A percentile compares a stretch with the other conserved stretches of the same genome.
phyloP scores from a whole-genome alignment of 2,888 invertebrate genomes.

The Pyralis farinalis region DNA sequence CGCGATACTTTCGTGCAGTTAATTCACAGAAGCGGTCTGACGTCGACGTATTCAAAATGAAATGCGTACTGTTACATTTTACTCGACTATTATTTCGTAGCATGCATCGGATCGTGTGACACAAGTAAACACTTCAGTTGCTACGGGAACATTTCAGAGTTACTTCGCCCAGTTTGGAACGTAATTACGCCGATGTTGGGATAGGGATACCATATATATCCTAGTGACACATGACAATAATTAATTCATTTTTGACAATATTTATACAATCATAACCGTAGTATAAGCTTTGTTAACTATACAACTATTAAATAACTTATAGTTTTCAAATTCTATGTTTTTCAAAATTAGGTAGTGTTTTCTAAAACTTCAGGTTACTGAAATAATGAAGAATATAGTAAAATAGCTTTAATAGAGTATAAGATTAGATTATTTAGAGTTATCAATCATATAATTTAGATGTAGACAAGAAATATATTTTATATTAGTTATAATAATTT shows the following conservation, averaged over 20 bases:
- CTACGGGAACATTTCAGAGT: no score
- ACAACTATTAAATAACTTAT: constrained; percentile 15
- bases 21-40: no score
- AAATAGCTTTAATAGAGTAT: constrained; percentile 73
- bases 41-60: no score
- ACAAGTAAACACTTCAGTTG: no score
- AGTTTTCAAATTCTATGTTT: constrained; percentile 12
- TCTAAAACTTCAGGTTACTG: constrained; percentile 17
- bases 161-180: background rate
- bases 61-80: no score
- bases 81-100: no score
- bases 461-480: constrained; percentile 7
- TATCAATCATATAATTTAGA: constrained; percentile 21
- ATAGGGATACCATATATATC: background rate
- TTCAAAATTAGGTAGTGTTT: constrained; percentile 16
- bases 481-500: background rate
- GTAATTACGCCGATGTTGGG: background rate
- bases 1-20: no score
- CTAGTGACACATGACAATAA: constrained; percentile 27
- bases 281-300: constrained; percentile 26
- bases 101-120: no score
- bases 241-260: constrained; percentile 39
- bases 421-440: constrained; percentile 30
- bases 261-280: constrained; percentile 34
- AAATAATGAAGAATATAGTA: constrained; percentile 48